Evolutionary conservation across 2,113 vertebrate genomes (phyloP).

Genomic region (Cryptoleucopteryx plumbea): DNA sequence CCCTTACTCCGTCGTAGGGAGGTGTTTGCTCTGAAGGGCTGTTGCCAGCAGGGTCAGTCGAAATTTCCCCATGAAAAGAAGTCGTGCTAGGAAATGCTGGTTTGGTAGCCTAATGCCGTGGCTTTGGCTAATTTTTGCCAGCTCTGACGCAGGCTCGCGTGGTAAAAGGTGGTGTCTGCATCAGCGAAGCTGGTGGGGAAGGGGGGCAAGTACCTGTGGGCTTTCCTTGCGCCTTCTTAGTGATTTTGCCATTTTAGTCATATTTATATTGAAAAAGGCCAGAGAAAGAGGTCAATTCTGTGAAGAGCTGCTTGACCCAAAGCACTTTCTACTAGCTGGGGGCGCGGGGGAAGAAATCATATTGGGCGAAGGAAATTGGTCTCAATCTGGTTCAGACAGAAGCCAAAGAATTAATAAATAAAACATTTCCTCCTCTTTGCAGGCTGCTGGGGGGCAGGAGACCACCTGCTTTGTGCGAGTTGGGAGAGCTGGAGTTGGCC

Average conservation of each 20-base stretch:
- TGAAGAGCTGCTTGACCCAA: not conserved
- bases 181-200: not conserved
- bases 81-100: accelerated
- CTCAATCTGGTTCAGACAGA: not conserved
- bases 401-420: not conserved
- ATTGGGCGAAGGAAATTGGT: not conserved
- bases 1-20: accelerated
- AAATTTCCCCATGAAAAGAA: not conserved
- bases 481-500: not conserved
- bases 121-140: not conserved
- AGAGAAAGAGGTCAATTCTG: not conserved
- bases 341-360: accelerated
- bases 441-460: not conserved
- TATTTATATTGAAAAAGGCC: not conserved
- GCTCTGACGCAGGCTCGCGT: accelerated
- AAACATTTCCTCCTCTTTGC: not conserved
- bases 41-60: not conserved
- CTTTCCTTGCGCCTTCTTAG: not conserved
- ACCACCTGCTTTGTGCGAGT: not conserved
- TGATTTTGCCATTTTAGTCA: not conserved
- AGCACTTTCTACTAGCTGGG: not conserved
- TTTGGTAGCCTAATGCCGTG: not conserved
- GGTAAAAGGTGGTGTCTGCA: not conserved
- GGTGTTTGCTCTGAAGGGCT: not conserved
- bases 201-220: accelerated